Conservation (phyloP, 1,140 invertebrate genomes). For the Homarus americanus region DNA sequence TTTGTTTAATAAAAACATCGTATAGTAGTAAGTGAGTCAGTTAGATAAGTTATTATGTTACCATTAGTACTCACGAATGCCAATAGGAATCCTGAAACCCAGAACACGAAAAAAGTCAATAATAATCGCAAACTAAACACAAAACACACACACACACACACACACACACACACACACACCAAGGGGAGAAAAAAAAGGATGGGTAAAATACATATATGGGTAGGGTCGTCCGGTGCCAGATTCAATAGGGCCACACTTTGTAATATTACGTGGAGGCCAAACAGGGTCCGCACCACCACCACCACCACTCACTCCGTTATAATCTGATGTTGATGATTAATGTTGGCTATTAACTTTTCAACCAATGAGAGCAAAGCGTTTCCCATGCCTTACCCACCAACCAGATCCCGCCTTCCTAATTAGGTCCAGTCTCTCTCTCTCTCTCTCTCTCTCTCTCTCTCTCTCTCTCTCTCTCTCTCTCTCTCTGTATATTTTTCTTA, state of each 20-base stretch:
- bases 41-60: no score
- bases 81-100: no score
- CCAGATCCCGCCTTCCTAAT: conserved; percentile 26
- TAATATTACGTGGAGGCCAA: not conserved
- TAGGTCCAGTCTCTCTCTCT: conserved; percentile 24
- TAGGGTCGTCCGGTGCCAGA: not conserved
- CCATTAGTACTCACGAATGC: no score
- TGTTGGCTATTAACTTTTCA: conserved; percentile 26
- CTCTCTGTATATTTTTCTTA: no score
- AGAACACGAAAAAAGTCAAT: no score
- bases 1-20: no score
- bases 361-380: conserved; percentile 16
- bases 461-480: conserved; percentile 25
- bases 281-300: not conserved
- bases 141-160: no score
- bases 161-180: no score
- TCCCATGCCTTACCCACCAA: conserved; percentile 30
- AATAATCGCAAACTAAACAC: no score
- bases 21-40: no score
- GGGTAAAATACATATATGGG: not conserved
- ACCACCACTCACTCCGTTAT: not conserved
- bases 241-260: not conserved
- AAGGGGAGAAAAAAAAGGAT: no score
- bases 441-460: not conserved
- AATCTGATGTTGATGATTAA: conserved; percentile 53